These are phyloP conservation scores for Nemurella pictetii DNA, from an alignment of 2,888 invertebrate species.

Conservation along the genomic window DNA sequence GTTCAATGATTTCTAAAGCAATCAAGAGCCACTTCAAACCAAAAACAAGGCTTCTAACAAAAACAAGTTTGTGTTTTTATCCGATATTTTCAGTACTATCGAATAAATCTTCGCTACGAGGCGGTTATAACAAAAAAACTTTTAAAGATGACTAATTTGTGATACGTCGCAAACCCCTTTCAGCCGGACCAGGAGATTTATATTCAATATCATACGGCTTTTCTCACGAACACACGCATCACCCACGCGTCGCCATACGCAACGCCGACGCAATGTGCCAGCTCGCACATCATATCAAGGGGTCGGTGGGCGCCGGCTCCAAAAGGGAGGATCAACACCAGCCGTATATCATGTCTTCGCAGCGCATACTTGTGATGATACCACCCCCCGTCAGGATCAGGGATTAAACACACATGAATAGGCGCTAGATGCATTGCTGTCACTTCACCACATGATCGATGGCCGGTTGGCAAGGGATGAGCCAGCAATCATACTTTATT, in stretches of 20 bases:
- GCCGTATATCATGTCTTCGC: slow-evolving; percentile 26
- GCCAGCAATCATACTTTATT: slow-evolving; percentile 10
- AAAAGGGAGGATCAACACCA: background rate
- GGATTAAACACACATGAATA: slow-evolving; percentile 26
- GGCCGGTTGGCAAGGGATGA: background rate
- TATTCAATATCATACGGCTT: background rate
- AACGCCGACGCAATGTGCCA: background rate
- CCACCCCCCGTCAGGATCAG: slow-evolving; percentile 8
- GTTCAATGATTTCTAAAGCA: background rate
- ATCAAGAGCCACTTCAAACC: background rate
- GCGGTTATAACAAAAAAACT: background rate
- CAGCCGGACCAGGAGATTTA: background rate
- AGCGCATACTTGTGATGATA: background rate
- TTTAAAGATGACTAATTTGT: background rate
- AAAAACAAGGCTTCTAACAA: background rate
- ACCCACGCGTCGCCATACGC: background rate
- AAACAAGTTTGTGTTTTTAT: background rate
- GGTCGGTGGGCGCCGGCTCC: background rate
- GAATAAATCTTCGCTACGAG: background rate
- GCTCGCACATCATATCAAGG: background rate
- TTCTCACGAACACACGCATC: background rate
- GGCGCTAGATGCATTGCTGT: slow-evolving; percentile 20
- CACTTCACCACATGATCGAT: slow-evolving; percentile 13
- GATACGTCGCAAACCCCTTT: background rate
- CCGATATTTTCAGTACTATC: background rate